Evolutionary conservation across 2,888 invertebrate species (phyloP), one percentile per base, ranked within the genome.

Genomic region (Caenorhabditis virilis): DNA sequence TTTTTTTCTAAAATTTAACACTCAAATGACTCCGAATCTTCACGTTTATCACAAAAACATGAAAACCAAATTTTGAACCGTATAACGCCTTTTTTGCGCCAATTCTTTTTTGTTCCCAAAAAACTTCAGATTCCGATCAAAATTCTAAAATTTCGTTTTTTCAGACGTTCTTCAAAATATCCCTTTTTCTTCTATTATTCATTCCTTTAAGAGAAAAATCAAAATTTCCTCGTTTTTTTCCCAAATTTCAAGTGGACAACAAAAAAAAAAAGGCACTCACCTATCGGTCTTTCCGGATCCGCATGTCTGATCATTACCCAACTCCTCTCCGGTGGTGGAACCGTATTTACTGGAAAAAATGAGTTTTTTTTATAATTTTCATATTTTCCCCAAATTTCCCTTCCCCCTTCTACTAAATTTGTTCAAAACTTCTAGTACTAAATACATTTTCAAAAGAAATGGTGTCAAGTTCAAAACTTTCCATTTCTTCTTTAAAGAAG

Each of bases 251-350:
- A n/a, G n/a, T n/a, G n/a, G n/a, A n/a, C 41, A 7, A 20, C 9
- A 36, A 36, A 36, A 36, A 36, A n/a, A 7, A n/a, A 13, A 42
- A 30, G 41, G 22, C 38, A 52, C 69, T 39, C 43, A 81, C 80
- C 80, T 41, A 78, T 76, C 11, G 79, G 78, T 51, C 76, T 61
- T 38, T 81, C 80, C n/a, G 74, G 69, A 51, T 78, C 78, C 5
- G 77, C 59, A 48, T 75, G 74, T 42, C 74, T 59, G 22, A 76
- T 65, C 68, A 70, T 71, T 16, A 78, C 68, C 80, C 79, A 79
- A 43, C 63, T 74, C 43, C 78, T 50, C n/a, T 70, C 74, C 6
- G 78, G 76, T 18, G 78, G 78, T 9, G 77, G 76, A 18, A 43
- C 66, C 7, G 74, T 74, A 51, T 75, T 73, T 25, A 78, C 78